These are phyloP conservation scores for Turritopsis dohrnii DNA, from an alignment of 30 jellyfish, hydroid and myxozoan genomes.

Conservation along the genomic window DNA sequence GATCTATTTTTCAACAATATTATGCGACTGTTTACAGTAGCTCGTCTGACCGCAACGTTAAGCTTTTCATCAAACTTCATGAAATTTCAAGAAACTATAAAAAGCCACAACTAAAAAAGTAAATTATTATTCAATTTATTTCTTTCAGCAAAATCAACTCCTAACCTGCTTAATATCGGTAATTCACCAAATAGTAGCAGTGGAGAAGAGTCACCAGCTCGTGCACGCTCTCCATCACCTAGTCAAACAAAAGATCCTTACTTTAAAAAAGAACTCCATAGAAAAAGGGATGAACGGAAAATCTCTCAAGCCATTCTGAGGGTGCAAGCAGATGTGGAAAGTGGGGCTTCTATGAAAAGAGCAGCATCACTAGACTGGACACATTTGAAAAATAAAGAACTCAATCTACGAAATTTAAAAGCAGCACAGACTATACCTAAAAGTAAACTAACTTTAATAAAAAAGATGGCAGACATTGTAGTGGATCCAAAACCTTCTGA, in stretches of 20 bases:
- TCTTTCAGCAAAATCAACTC: slow-evolving; percentile 24
- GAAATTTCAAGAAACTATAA: background rate
- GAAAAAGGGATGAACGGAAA: slow-evolving; percentile 23
- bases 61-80: background rate
- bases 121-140: no score
- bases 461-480: background rate
- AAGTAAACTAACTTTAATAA: background rate
- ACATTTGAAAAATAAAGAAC: background rate
- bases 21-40: background rate
- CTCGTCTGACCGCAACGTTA: background rate
- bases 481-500: background rate
- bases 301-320: slow-evolving; percentile 37
- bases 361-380: slow-evolving; percentile 44
- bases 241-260: slow-evolving; percentile 25
- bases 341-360: slow-evolving; percentile 11
- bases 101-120: no score
- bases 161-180: slow-evolving; percentile 5
- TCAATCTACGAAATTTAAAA: background rate
- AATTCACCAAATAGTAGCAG: background rate
- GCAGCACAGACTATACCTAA: background rate
- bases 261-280: background rate
- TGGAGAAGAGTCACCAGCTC: background rate
- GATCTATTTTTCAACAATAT: background rate
- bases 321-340: slow-evolving; percentile 17
- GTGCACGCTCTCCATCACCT: slow-evolving; percentile 27